These are phyloP conservation scores for Cotesia congregata DNA, from an alignment of 2,888 invertebrate genomes.

Conservation along the genomic window DNA sequence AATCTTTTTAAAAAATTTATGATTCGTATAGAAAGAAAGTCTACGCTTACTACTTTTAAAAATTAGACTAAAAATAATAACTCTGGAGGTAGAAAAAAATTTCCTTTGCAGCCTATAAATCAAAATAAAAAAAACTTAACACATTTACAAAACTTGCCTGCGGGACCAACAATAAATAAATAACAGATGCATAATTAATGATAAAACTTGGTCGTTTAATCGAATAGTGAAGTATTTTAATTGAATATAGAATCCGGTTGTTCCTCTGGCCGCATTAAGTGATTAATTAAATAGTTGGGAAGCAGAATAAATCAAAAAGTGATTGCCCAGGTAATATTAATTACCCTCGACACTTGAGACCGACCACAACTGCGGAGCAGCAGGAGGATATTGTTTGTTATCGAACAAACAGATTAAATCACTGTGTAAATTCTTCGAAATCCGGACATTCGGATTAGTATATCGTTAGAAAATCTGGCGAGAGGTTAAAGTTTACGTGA, in stretches of 20 bases:
- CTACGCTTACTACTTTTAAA: too few species aligned
- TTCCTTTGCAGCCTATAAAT: too few species aligned
- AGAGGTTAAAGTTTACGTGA: constrained; percentile 26
- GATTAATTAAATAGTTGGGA: not conserved
- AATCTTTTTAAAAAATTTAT: too few species aligned
- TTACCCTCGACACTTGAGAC: not conserved
- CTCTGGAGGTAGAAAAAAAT: too few species aligned
- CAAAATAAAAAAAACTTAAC: too few species aligned
- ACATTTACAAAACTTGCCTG: too few species aligned
- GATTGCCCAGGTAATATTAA: not conserved
- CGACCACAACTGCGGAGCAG: not conserved
- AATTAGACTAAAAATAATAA: too few species aligned
- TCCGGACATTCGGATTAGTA: constrained; percentile 34
- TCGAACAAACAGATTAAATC: constrained; percentile 1
- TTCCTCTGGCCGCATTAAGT: not conserved
- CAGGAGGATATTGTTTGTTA: not conserved
- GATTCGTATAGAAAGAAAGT: too few species aligned
- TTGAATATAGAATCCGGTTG: not conserved
- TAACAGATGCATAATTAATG: not conserved
- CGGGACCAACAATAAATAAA: not conserved
- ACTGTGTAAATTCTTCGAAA: constrained; percentile 32
- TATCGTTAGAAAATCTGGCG: constrained; percentile 35
- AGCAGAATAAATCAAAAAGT: not conserved
- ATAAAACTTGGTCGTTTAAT: not conserved
- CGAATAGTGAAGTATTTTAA: not conserved